A percentile compares a stretch with the other conserved stretches of the same genome.
Conservation (phyloP, 2,888 invertebrate genomes). For the Cabera pusaria region DNA sequence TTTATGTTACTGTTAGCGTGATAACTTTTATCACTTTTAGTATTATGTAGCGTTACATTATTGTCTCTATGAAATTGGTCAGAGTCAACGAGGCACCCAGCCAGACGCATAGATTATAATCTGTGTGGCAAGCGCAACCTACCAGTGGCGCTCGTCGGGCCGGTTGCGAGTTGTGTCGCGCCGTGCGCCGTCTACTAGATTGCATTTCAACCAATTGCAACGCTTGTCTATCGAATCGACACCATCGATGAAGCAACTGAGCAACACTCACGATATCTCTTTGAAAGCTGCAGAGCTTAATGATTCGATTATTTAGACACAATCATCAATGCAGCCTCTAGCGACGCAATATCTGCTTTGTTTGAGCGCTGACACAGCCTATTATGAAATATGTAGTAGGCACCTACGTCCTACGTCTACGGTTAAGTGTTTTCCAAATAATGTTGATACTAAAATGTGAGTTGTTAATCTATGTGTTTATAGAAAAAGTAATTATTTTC, state of each 20-base stretch:
- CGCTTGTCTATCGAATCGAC: conserved; percentile 16
- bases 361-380: too few relatives aligned
- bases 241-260: conserved; percentile 14
- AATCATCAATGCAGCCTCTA: too few relatives aligned
- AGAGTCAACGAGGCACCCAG: conserved; percentile 7
- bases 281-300: conserved; percentile 10
- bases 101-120: conserved; percentile 7
- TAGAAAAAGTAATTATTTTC: too few relatives aligned
- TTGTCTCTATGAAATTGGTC: too few relatives aligned
- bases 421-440: too few relatives aligned
- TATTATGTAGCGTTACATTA: conserved; percentile 9
- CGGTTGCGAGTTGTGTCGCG: conserved; percentile 28
- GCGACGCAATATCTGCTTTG: too few relatives aligned
- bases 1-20: too few relatives aligned
- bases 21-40: conserved; percentile 1
- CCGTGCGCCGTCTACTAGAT: conserved; percentile 26
- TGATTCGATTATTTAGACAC: conserved; percentile 5
- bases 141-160: conserved; percentile 16
- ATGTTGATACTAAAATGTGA: too few relatives aligned
- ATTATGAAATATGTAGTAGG: too few relatives aligned
- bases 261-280: conserved; percentile 4
- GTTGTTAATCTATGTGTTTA: too few relatives aligned
- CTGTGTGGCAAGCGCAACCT: conserved; percentile 19
- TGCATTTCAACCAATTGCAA: too few relatives aligned
- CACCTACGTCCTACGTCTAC: too few relatives aligned